Evolutionary conservation across 2,888 invertebrate species (phyloP).

Genomic region (Sisyra terminalis): DNA sequence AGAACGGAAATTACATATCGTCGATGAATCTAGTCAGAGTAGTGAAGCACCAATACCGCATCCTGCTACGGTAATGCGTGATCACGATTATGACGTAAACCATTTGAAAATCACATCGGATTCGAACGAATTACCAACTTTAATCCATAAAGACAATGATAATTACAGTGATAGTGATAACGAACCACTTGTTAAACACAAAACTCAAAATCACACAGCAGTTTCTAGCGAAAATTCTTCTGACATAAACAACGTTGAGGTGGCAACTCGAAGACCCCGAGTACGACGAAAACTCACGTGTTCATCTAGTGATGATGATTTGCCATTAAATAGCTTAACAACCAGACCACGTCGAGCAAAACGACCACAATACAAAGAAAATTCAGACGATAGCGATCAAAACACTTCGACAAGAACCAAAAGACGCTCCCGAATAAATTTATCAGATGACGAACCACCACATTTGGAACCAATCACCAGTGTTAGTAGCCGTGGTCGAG

Average conservation of each 20-base stretch:
- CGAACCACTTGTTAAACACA: slow-evolving; percentile 9
- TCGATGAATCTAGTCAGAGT: slow-evolving; percentile 13
- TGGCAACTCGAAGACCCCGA: neutral
- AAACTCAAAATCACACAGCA: no score
- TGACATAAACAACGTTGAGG: no score
- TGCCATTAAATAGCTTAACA: slow-evolving; percentile 1
- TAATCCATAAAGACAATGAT: neutral
- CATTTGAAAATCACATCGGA: no score
- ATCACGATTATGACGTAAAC: no score
- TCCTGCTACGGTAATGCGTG: neutral
- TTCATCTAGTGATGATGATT: no score
- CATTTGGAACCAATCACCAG: slow-evolving; percentile 24
- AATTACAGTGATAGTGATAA: slow-evolving; percentile 13
- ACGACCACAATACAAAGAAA: slow-evolving; percentile 23
- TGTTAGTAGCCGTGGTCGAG: slow-evolving; percentile 68
- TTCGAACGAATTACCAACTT: neutral
- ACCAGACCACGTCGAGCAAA: slow-evolving; percentile 18
- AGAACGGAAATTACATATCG: slow-evolving; percentile 8
- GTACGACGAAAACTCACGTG: neutral
- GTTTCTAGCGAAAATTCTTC: no score
- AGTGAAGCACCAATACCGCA: slow-evolving; percentile 6
- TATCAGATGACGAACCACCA: no score
- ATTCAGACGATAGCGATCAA: slow-evolving; percentile 17
- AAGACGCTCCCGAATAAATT: slow-evolving; percentile 3
- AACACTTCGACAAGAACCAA: neutral